Evolutionary conservation across 2,797 vertebrate species (phyloP).

Genomic region (Acipenser ruthenus): DNA sequence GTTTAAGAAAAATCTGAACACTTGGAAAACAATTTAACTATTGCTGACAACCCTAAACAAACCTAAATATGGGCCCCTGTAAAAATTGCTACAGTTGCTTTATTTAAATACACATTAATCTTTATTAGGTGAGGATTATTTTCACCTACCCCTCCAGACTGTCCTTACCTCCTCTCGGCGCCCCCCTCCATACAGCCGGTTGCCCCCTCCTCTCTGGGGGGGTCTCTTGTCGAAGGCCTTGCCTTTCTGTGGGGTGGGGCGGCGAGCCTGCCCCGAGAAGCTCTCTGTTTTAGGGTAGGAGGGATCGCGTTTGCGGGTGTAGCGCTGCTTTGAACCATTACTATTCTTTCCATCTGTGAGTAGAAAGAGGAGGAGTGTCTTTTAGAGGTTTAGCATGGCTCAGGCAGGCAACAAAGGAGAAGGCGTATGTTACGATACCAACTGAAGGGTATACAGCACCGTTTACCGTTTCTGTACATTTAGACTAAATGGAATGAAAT

Average conservation of each 20-base stretch:
- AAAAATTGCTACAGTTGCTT: background rate
- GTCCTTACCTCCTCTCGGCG: conserved; percentile 92
- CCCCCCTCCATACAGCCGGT: conserved; percentile 83
- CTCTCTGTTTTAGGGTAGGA: conserved; percentile 82
- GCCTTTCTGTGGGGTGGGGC: conserved; percentile 97
- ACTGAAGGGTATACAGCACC: no score
- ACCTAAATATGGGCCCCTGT: no score
- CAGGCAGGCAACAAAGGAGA: no score
- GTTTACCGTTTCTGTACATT: no score
- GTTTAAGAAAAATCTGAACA: no score
- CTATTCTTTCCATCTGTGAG: conserved; percentile 84
- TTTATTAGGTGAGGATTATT: background rate
- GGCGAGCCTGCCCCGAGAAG: conserved; percentile 72
- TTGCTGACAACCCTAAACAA: no score
- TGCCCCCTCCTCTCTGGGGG: conserved; percentile 78
- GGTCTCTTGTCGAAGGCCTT: conserved; percentile 98
- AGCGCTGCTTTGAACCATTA: conserved; percentile 80
- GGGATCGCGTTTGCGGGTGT: conserved; percentile 87
- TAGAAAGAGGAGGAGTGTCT: background rate
- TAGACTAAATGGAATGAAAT: no score
- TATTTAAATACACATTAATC: background rate
- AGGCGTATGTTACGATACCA: no score
- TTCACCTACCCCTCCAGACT: background rate
- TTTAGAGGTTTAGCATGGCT: background rate
- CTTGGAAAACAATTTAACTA: no score